Evolutionary conservation across 2,113 vertebrate species (phyloP), one percentile per base, ranked within the genome.

Genomic region (Lutjanus erythropterus): DNA sequence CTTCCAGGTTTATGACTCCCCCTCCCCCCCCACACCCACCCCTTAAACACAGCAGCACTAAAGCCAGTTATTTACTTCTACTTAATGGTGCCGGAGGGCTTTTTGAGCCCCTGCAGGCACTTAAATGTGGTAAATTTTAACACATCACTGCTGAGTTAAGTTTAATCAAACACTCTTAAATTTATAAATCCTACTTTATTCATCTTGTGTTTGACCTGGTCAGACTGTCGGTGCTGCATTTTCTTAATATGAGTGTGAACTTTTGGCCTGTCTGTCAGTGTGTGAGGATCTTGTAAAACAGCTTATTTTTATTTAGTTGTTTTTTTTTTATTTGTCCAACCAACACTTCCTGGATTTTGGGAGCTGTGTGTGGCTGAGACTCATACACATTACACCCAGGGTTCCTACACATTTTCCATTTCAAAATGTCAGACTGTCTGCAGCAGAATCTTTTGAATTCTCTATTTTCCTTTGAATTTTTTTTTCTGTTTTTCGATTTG

Each of bases 161-260:
- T 74, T 78, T 55, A 70, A 71, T 75, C 66, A 66, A 78, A 74
- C 21, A 0, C 31, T 15, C 15, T 77, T 77, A 55, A 41, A 83
- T 71, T 59, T 66, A 18, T 46, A 71, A 71, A 60, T 18, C 46
- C 52, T 65, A 44, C 62, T 49, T n/a, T 14, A 44, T 46, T 71
- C 25, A 39, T 55, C 58, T 46, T 25, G 9, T 47, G 58, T 47
- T 42, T 65, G 42, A 59, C 39, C 75, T 11, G 70, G 46, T 72
- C 29, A n/a, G n/a, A 21, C 12, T 5, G 3, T 50, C 65, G 7
- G 15, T 2, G 5, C 1, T 9, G 18, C 12, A 1, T 10, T 35
- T 9, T 46, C n/a, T 47, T 59, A 42, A 59, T 44, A 2, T 11
- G 3, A 67, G 35, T 44, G 29, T 66, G 46, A 61, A 53, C 67